Conservation (phyloP, 2,888 invertebrate species). For the Tenthredo distinguenda region DNA sequence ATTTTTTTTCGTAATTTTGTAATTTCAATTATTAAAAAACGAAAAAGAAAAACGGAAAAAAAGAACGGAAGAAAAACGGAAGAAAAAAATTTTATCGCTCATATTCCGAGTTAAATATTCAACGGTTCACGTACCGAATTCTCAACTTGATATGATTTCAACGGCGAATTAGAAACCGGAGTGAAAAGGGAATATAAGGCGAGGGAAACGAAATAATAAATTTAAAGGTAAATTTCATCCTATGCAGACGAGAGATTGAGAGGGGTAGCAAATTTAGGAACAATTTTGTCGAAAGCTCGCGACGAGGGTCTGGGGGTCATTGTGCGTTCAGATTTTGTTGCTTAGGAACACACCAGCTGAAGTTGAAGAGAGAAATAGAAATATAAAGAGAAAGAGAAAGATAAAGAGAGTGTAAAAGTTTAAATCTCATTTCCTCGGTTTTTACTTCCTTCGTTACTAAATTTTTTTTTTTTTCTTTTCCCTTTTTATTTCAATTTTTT, state of each 20-base stretch:
- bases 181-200: not conserved
- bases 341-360: not conserved
- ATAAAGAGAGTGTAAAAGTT: not conserved
- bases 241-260: not conserved
- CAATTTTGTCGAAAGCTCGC: not conserved
- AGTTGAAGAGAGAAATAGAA: not conserved
- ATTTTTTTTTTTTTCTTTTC: not conserved
- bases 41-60: no score
- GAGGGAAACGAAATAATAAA: not conserved
- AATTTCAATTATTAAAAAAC: not conserved
- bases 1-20: not conserved
- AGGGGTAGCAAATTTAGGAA: not conserved
- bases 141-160: not conserved
- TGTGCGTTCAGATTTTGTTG: not conserved
- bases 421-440: slow-evolving; percentile 12
- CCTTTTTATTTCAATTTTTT: not conserved
- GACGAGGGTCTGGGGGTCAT: not conserved
- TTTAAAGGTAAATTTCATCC: not conserved
- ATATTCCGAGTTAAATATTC: not conserved
- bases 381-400: not conserved
- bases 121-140: not conserved
- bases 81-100: not conserved
- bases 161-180: not conserved
- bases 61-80: not conserved
- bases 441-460: not conserved